These are phyloP conservation scores for Ceratina australensis DNA, from an alignment of 1,140 invertebrate genomes.

Conservation along the genomic window DNA sequence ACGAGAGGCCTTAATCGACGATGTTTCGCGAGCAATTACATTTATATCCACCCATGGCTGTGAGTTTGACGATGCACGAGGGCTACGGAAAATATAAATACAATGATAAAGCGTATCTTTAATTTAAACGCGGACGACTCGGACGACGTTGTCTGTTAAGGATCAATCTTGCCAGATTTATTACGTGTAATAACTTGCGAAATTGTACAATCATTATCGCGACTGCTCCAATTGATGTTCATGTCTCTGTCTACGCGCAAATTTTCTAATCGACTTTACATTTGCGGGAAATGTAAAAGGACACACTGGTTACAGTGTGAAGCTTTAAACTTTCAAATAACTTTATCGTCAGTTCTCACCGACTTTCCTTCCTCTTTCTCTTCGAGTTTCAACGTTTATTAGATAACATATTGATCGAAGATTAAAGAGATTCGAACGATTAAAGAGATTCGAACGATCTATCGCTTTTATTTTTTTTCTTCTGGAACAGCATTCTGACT, in stretches of 20 bases:
- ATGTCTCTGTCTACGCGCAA: slow-evolving; percentile 7
- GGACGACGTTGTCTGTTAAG: slow-evolving; percentile 6
- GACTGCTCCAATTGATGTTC: slow-evolving; percentile 9
- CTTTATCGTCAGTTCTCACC: not conserved
- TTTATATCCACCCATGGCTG: slow-evolving; percentile 70
- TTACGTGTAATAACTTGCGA: not conserved
- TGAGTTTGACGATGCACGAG: slow-evolving; percentile 65
- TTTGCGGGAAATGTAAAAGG: not conserved
- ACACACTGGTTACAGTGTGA: not conserved
- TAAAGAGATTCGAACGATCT: not conserved
- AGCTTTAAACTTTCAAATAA: slow-evolving; percentile 4
- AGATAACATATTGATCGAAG: not conserved
- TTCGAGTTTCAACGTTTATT: not conserved
- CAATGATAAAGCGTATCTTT: slow-evolving; percentile 34
- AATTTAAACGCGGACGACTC: slow-evolving; percentile 31
- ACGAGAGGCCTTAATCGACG: slow-evolving; percentile 51
- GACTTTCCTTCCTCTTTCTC: not conserved
- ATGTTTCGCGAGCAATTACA: slow-evolving; percentile 44
- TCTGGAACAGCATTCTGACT: not conserved
- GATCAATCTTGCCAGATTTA: slow-evolving; percentile 72
- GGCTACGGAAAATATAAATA: slow-evolving; percentile 37
- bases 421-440: not conserved
- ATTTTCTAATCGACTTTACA: slow-evolving; percentile 20
- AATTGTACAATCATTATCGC: not conserved
- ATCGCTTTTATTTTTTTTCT: not conserved